A percentile compares a stretch with the other conserved stretches of the same genome.
These are phyloP conservation scores for Sprattus sprattus DNA, from an alignment of 2,113 vertebrate genomes.

Conservation along the genomic window DNA sequence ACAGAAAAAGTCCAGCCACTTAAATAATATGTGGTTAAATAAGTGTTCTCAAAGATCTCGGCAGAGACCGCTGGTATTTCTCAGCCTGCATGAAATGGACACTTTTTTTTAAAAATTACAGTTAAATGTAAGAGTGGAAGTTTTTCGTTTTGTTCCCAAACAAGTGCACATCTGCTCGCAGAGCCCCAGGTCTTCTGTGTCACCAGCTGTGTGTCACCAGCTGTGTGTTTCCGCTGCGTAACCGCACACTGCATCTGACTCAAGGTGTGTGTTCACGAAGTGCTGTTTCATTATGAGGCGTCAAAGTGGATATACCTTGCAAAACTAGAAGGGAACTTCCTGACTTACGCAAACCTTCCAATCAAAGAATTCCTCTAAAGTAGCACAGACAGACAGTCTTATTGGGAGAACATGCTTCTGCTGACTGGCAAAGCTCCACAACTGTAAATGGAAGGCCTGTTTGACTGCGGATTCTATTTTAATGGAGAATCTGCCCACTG, in stretches of 20 bases:
- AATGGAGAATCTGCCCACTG: neutral
- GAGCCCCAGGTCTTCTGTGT: neutral
- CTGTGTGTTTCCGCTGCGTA: neutral
- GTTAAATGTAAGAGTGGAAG: neutral
- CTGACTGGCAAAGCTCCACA: neutral
- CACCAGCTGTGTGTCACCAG: neutral
- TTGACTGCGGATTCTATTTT: neutral
- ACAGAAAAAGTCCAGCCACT: neutral
- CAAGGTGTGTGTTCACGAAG: neutral
- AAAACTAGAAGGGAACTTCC: neutral
- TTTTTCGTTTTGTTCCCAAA: conserved; percentile 1
- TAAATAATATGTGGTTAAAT: neutral
- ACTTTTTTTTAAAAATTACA: neutral
- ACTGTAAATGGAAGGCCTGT: neutral
- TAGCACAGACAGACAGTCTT: neutral
- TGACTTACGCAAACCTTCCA: neutral
- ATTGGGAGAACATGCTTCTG: neutral
- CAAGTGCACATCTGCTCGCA: neutral
- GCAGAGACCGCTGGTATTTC: neutral
- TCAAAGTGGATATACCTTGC: neutral
- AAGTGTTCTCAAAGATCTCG: neutral
- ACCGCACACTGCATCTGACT: neutral
- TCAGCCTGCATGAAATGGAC: neutral
- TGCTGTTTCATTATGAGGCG: neutral
- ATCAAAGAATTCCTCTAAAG: neutral